Conservation (phyloP, 2,888 invertebrate genomes). For the Lobophora halterata region DNA sequence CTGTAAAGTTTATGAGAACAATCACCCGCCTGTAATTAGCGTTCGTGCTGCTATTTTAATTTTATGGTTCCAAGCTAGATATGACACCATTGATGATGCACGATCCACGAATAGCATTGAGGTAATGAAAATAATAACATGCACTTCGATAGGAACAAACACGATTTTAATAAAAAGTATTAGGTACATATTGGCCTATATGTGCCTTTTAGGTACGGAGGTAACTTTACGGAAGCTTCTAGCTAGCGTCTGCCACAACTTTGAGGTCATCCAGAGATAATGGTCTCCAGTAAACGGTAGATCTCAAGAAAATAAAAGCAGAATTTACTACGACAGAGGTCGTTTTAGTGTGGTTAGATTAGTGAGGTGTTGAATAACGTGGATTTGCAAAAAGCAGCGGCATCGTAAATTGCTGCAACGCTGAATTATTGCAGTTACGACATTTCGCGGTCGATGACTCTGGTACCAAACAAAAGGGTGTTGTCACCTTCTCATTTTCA, state of each 20-base stretch:
- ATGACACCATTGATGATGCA: conserved; percentile 24
- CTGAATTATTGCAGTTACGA: conserved; percentile 47
- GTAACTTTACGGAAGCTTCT: too few species aligned
- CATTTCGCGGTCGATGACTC: conserved; percentile 52
- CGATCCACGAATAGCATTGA: conserved; percentile 2
- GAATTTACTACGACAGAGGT: conserved; percentile 13
- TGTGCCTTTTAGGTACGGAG: too few species aligned
- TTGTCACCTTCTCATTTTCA: conserved; percentile 30
- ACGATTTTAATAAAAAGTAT: too few species aligned
- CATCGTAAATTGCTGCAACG: conserved; percentile 44
- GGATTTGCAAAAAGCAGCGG: conserved; percentile 49
- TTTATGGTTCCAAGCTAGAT: conserved; percentile 30
- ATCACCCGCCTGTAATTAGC: conserved; percentile 40
- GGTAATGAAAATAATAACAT: not conserved
- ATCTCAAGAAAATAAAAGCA: conserved; percentile 1
- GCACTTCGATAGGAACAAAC: too few species aligned
- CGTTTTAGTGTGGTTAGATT: conserved; percentile 40
- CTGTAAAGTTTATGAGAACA: conserved; percentile 47
- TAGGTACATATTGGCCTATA: too few species aligned
- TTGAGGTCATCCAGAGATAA: conserved; percentile 15
- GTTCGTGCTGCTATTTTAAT: conserved; percentile 28
- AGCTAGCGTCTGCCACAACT: conserved; percentile 15
- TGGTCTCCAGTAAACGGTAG: conserved; percentile 10
- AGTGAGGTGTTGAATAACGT: conserved; percentile 51
- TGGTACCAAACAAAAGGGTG: conserved; percentile 43